Percentiles rank a stretch among this genome's conserved stretches.
phyloP scores from a whole-genome alignment of 1,140 invertebrate genomes.

The Matsumurasca onukii region DNA sequence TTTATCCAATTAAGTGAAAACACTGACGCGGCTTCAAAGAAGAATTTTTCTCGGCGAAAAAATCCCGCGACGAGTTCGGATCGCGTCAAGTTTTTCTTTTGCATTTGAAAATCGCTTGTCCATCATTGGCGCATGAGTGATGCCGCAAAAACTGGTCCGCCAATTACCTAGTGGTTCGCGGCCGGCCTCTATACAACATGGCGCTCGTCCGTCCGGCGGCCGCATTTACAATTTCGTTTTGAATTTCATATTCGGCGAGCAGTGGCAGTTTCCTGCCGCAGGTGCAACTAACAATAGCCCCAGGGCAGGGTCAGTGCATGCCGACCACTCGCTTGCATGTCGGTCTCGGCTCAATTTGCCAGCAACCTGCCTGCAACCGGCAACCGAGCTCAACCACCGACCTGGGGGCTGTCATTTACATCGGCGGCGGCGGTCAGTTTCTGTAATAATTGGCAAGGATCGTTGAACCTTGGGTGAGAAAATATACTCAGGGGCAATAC shows the following conservation, averaged over 20 bases:
- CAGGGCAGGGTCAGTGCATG: too few species aligned
- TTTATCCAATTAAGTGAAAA: conserved; percentile 1
- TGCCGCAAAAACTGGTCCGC: neutral
- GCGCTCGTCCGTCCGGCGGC: neutral
- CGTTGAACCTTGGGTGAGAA: too few species aligned
- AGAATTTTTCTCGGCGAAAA: neutral
- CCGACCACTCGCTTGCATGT: too few species aligned
- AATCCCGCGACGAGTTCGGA: neutral
- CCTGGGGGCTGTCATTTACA: too few species aligned
- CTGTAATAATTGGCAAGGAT: too few species aligned
- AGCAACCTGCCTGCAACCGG: too few species aligned
- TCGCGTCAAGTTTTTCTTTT: neutral
- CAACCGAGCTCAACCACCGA: too few species aligned
- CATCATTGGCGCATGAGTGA: neutral
- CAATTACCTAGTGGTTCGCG: neutral
- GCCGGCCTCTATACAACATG: neutral
- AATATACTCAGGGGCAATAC: too few species aligned
- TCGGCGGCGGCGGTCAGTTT: too few species aligned
- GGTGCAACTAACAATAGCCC: neutral
- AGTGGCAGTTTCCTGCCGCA: neutral
- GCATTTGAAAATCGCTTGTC: neutral
- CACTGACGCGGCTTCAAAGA: neutral
- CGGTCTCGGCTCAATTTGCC: too few species aligned
- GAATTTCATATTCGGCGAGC: neutral
- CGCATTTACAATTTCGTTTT: neutral